These are phyloP conservation scores for Endomychus coccineus DNA, from an alignment of 2,888 invertebrate species.

Conservation along the genomic window DNA sequence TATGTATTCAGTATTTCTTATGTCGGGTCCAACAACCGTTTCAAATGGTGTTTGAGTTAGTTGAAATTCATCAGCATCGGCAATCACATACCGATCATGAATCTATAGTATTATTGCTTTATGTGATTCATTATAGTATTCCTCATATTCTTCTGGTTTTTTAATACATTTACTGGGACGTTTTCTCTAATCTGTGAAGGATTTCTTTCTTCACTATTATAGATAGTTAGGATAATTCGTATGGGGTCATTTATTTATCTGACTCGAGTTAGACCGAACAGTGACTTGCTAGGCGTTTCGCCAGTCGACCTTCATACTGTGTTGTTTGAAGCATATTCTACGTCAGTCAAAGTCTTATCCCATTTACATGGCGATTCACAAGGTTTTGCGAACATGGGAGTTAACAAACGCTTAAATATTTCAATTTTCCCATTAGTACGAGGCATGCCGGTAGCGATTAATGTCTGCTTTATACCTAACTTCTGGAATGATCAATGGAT, in stretches of 20 bases:
- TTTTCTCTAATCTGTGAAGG: background rate
- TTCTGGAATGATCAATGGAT: background rate
- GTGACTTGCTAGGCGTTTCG: constrained; percentile 1
- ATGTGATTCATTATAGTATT: background rate
- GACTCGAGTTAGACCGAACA: background rate
- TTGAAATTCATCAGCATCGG: too few species aligned
- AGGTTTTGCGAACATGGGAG: background rate
- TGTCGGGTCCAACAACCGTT: too few species aligned
- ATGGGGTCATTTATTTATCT: background rate
- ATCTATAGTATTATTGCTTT: too few species aligned
- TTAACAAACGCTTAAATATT: background rate
- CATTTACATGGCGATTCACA: background rate
- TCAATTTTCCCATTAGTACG: background rate
- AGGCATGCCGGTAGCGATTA: background rate
- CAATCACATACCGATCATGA: too few species aligned
- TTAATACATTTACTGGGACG: background rate
- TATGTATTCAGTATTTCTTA: too few species aligned
- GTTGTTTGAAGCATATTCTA: background rate
- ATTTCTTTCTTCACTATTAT: background rate
- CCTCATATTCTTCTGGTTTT: background rate
- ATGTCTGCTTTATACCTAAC: background rate
- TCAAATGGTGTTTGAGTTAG: too few species aligned
- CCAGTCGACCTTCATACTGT: constrained; percentile 1
- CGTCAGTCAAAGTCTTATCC: background rate
- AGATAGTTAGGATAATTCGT: background rate